Conservation (phyloP, 2,888 invertebrate genomes). For the Myathropa florea region DNA sequence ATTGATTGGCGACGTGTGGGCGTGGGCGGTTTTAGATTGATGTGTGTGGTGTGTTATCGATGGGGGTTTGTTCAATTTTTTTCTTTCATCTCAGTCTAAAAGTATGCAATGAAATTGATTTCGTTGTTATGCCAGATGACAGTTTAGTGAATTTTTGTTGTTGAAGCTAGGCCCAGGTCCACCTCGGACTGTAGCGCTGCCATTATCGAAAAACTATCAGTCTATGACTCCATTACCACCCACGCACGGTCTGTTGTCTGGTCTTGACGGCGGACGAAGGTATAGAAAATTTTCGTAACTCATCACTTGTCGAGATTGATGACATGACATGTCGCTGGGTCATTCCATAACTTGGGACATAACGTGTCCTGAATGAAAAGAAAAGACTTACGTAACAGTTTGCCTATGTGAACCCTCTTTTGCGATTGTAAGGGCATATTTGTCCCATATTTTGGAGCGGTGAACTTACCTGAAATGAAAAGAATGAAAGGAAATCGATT, state of each 20-base stretch:
- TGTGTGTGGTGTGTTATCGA: neutral
- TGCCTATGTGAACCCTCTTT: neutral
- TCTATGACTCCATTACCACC: too few species aligned
- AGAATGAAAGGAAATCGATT: neutral
- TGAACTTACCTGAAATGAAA: slow-evolving; percentile 1
- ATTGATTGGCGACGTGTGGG: neutral
- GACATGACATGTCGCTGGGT: too few species aligned
- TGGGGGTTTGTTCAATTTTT: neutral
- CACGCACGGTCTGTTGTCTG: too few species aligned
- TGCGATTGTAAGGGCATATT: too few species aligned
- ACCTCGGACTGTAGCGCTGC: too few species aligned
- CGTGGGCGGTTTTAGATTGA: neutral
- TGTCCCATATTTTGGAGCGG: neutral
- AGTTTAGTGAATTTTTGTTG: neutral
- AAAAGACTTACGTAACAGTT: neutral
- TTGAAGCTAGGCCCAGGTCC: too few species aligned
- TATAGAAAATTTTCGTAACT: too few species aligned
- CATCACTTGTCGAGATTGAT: too few species aligned
- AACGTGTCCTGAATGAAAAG: too few species aligned
- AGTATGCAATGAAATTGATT: neutral
- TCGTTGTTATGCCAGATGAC: neutral
- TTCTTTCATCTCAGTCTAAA: neutral
- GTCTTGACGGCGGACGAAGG: too few species aligned
- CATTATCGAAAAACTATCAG: too few species aligned
- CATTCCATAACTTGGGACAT: too few species aligned